phyloP scores from a whole-genome alignment of 2,888 invertebrate genomes.

The Lucinisca nassula region DNA sequence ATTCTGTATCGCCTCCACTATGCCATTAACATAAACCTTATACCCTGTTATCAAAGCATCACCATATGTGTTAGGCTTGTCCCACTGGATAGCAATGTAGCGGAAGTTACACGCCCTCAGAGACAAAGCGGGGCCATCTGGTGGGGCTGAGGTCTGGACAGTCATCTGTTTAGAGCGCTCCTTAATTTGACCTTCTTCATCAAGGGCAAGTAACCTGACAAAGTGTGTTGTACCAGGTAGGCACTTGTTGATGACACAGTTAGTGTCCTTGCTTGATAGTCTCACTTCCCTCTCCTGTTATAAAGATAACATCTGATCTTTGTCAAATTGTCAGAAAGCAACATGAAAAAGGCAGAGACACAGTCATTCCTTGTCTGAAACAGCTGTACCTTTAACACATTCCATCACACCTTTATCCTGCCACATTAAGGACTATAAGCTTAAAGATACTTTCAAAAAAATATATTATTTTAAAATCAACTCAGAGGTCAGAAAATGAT shows the following conservation, averaged over 20 bases:
- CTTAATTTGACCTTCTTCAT: constrained; percentile 81
- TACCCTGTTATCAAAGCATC: constrained; percentile 87
- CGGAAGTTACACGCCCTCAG: constrained; percentile 88
- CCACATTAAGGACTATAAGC: no score
- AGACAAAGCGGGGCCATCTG: constrained; percentile 86
- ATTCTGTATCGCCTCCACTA: constrained; percentile 85
- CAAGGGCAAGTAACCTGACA: constrained; percentile 84
- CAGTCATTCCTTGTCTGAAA: no score
- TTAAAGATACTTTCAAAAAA: no score
- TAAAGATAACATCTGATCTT: no score
- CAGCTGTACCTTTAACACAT: no score
- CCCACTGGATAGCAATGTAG: constrained; percentile 88
- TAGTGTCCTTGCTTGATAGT: constrained; percentile 83
- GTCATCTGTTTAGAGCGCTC: constrained; percentile 86
- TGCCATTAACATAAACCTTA: constrained; percentile 88
- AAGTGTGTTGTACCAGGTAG: constrained; percentile 87
- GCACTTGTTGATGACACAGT: constrained; percentile 87
- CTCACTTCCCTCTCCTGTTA: constrained; percentile 87
- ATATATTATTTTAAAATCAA: no score
- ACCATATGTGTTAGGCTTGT: constrained; percentile 87
- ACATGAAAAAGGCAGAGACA: no score
- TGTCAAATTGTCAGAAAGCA: no score
- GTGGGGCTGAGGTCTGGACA: constrained; percentile 87
- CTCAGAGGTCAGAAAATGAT: no score
- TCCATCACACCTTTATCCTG: no score